Base-by-base conservation (phyloP, 1,140 invertebrate species). In the Wiebesia pumilae region DNA sequence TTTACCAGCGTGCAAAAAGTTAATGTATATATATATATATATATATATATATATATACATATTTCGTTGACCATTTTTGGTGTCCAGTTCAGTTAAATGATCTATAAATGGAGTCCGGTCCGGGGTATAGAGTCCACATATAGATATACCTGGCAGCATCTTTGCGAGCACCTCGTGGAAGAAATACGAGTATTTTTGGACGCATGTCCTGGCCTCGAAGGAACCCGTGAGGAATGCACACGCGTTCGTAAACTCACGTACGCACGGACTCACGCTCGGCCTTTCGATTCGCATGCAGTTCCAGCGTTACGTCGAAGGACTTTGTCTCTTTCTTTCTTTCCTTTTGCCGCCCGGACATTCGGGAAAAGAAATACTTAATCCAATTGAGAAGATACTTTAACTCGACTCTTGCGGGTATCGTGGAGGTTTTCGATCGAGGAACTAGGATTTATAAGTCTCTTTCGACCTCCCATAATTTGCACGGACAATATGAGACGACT, bases 101-200 rank as follows among this genome's bases (percentile, higher is more conserved):
- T 54, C 19, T 10, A 10, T 54, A 19, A 2, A 54, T 19, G 51
- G 14, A 7, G 19, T 54, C 19, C 51, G 51, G 51, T 16, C 43
- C 19, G 2, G 14, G 19, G 7, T 16, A 19, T 2, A 19, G 19
- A 9, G 14, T 54, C 14, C 51, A 16, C 51, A 54, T 10, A 16
- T 54, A 10, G 51, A 16, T 54, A 54, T 54, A 65, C n/a, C 35
- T 35, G 35, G 58, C 79, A 27, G 24, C 79, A 58, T 14, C 1
- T 33, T 14, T 54, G 51, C 19, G 51, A 2, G 19, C 51, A 54
- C 58, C 21, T 27, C 24, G 24, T 62, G 3, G 24, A 27, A 62
- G 27, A 67, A 40, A 69, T 35, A 81, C 27, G 35, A 81, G 33
- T 67, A 43, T 30, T 81, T 81, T 81, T 81, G 6, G 80, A 62